A percentile compares a stretch with the other conserved stretches of the same genome.
phyloP scores from a whole-genome alignment of 37 sponge, comb jelly and placozoan genomes.

The Lycopodina hypogea region DNA sequence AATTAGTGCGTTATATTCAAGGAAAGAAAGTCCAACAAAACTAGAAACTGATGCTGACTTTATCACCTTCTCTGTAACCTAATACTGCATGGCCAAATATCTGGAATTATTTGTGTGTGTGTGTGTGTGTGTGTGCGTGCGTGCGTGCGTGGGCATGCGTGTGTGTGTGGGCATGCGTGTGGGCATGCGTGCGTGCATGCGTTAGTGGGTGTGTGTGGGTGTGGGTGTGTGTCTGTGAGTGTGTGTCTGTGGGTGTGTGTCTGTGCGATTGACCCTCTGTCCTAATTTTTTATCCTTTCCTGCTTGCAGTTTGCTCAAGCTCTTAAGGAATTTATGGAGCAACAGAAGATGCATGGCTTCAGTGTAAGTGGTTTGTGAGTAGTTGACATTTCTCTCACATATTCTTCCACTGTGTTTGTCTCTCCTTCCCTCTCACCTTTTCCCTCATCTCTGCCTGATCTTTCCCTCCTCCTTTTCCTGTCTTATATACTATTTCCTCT shows the following conservation, averaged over 20 bases:
- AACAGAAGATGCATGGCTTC: slow-evolving; percentile 60
- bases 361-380: slow-evolving; percentile 39
- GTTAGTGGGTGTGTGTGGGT: background rate
- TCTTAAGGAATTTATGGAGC: slow-evolving; percentile 72
- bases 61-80: too few species aligned
- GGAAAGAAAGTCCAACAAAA: too few species aligned
- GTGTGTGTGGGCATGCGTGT: background rate
- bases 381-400: background rate
- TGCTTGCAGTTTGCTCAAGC: slow-evolving; percentile 66
- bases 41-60: too few species aligned
- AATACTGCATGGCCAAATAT: too few species aligned
- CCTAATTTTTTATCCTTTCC: background rate
- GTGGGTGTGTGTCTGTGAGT: background rate
- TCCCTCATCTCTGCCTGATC: too few species aligned
- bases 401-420: slow-evolving; percentile 3
- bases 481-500: too few species aligned
- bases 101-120: background rate
- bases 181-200: background rate
- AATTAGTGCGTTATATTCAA: too few species aligned
- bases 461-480: too few species aligned
- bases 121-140: slow-evolving; percentile 4
- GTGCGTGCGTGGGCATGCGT: too few species aligned
- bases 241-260: background rate
- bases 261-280: background rate
- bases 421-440: too few species aligned